These are phyloP conservation scores for Cydia splendana DNA, from an alignment of 1,140 invertebrate species.

Conservation along the genomic window DNA sequence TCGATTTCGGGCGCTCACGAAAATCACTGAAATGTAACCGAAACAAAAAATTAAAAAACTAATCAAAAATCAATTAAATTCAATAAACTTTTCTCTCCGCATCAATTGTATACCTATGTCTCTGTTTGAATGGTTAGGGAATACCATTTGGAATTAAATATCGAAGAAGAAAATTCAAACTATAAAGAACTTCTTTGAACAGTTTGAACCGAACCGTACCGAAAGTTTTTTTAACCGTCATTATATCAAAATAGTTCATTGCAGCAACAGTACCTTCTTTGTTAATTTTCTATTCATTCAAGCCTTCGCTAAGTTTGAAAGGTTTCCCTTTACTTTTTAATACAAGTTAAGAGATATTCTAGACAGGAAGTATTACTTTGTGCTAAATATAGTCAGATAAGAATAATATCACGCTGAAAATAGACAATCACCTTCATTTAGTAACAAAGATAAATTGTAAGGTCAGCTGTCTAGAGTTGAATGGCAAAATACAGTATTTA, in stretches of 20 bases:
- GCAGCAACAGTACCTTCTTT: background rate
- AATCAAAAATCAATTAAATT: too few species aligned
- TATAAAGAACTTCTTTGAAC: too few species aligned
- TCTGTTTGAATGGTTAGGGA: too few species aligned
- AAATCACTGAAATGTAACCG: constrained; percentile 85
- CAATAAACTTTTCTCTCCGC: too few species aligned
- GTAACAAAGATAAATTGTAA: background rate
- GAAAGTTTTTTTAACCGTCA: too few species aligned
- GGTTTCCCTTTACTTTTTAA: background rate
- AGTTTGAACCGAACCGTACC: too few species aligned
- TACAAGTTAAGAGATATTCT: constrained; percentile 2
- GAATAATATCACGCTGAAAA: background rate
- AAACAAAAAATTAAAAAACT: background rate
- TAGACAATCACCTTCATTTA: background rate
- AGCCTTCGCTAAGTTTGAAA: background rate
- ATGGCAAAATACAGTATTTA: too few species aligned
- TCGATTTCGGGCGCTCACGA: constrained; percentile 84
- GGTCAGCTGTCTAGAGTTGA: background rate
- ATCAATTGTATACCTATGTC: too few species aligned
- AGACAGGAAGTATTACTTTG: background rate
- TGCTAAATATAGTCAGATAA: constrained; percentile 8
- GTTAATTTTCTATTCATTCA: background rate
- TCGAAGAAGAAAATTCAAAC: too few species aligned
- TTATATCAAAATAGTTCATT: too few species aligned
- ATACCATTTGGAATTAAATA: too few species aligned